Conservation (phyloP, 2,113 vertebrate species). For the Hydrolagus affinis region DNA sequence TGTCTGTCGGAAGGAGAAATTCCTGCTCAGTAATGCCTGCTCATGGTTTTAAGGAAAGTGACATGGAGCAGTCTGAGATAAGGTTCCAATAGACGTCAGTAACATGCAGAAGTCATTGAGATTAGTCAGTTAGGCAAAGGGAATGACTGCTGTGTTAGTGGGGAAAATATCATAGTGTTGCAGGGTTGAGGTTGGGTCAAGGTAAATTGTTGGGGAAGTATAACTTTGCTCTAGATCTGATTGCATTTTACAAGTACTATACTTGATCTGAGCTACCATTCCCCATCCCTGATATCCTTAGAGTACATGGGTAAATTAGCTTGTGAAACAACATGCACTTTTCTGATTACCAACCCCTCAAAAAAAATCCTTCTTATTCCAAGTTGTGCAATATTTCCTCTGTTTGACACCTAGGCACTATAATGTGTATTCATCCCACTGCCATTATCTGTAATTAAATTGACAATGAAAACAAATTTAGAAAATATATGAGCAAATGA, state of each 20-base stretch:
- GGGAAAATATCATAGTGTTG: conserved; percentile 34
- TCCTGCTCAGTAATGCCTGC: neutral
- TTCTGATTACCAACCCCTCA: neutral
- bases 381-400: neutral
- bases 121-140: neutral
- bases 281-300: neutral
- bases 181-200: conserved; percentile 40
- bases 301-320: neutral
- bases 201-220: neutral
- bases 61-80: neutral
- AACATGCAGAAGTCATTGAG: neutral
- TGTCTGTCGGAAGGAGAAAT: neutral
- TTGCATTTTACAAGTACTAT: neutral
- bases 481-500: neutral
- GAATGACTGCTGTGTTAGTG: neutral
- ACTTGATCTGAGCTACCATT: neutral
- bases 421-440: neutral
- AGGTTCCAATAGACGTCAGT: neutral
- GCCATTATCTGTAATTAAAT: neutral
- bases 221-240: neutral
- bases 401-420: neutral
- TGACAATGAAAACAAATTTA: neutral
- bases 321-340: neutral
- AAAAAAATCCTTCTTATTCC: neutral
- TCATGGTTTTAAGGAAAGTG: neutral